Evolutionary conservation across 2,113 vertebrate species (phyloP).

Genomic region (Pelmatolapia mariae): DNA sequence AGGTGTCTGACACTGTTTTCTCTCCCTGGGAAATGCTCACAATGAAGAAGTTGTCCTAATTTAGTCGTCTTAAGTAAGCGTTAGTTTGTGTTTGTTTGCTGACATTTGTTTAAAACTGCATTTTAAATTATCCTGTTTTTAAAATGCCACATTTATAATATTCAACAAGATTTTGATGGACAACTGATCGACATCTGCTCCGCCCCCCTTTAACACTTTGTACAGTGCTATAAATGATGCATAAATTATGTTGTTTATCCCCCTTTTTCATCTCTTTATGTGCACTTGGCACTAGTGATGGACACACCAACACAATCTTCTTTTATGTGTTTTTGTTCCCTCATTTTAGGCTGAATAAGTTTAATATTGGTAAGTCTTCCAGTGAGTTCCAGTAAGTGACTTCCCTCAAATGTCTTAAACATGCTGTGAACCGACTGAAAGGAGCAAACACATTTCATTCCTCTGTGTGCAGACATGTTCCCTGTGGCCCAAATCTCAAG

Average conservation of each 20-base stretch:
- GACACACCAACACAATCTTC: neutral
- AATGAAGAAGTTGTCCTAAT: neutral
- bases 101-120: neutral
- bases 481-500: neutral
- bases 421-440: neutral
- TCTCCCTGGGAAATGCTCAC: neutral
- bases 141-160: neutral
- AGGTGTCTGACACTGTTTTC: neutral
- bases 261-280: neutral
- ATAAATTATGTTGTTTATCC: neutral
- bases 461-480: neutral
- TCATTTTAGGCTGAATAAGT: neutral
- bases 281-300: neutral
- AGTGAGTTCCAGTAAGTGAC: neutral
- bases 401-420: neutral
- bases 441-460: neutral
- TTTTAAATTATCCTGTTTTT: neutral
- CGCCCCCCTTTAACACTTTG: neutral
- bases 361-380: neutral
- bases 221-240: neutral
- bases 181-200: neutral
- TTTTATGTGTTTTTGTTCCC: neutral
- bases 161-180: neutral
- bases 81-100: neutral
- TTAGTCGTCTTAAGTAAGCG: rapidly evolving